Evolutionary conservation across 2,113 vertebrate genomes (phyloP).

Genomic region (Nycticebus coucang): DNA sequence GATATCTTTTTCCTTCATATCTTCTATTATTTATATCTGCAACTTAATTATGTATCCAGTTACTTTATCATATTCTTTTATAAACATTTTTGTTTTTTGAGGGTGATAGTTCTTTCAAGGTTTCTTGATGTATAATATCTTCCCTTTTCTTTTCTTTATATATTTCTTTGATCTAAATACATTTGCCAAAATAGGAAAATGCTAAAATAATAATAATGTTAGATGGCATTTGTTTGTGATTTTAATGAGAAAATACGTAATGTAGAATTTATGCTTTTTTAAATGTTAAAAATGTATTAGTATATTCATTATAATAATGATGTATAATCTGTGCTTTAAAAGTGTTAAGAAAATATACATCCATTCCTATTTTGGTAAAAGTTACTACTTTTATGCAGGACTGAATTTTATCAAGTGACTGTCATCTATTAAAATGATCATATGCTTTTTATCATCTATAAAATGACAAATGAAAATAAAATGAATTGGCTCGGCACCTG

Average conservation of each 20-base stretch:
- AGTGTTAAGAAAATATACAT: conserved; percentile 24
- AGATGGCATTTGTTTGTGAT: not conserved
- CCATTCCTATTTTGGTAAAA: conserved; percentile 38
- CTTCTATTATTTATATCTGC: conserved; percentile 25
- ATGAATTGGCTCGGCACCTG: not conserved
- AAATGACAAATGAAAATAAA: conserved; percentile 17
- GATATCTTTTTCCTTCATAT: not conserved
- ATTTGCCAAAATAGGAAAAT: conserved; percentile 19
- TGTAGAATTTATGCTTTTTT: not conserved
- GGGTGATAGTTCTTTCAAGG: not conserved
- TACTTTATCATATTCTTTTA: not conserved
- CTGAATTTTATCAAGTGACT: not conserved
- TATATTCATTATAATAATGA: too few relatives aligned
- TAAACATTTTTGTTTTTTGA: not conserved
- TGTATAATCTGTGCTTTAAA: not conserved
- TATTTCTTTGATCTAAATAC: not conserved
- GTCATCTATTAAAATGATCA: not conserved
- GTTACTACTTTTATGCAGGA: not conserved
- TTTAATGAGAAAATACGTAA: conserved; percentile 21
- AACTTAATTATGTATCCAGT: not conserved
- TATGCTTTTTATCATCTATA: not conserved
- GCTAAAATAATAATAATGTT: not conserved
- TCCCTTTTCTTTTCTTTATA: not conserved
- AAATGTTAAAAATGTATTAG: too few relatives aligned
- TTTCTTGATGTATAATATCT: conserved; percentile 10